Base-by-base conservation (phyloP, 1,140 invertebrate species). In the Cotesia vestalis region DNA sequence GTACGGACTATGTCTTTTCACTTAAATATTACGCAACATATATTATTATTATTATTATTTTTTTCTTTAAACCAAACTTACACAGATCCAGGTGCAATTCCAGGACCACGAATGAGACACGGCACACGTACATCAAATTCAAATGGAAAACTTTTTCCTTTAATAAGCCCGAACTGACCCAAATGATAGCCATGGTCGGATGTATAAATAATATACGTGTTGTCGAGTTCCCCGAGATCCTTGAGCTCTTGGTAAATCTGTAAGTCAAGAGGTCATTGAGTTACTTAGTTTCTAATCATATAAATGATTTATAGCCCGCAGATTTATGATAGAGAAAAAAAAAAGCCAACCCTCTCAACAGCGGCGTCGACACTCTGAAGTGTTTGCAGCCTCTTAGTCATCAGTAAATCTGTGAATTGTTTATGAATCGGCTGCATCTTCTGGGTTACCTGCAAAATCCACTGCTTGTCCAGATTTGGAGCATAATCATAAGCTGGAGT, bases 121-220 rank as follows among this genome's bases (percentile, higher is more conserved):
- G 98, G 98, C 5, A 99, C 97, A 76, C 96, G 89, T n/a, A 98
- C 94, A 86, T 99, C 98, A 86, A 99, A 99, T 83, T 99, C 98
- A 86, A 98, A 99, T 4, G 98, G 97, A 87, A 99, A 97, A 72
- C 96, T 96, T 87, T 99, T 99, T 53, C 98, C 95, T 88, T 99
- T 99, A 73, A 98, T 93, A 57, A 99, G 88, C 0, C 98, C 98
- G 86, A 98, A 99, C 85, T 99, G 97, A 1, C 98, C 98, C 46
- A 99, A 87, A 87, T 99, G 98, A 86, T 99, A 99, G 27, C 98
- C 98, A 83, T 99, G 98, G 84, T 99, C 98, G 0, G 96, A 98
- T 1, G 97, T 98, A 87, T 98, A 99, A 61, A 99, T 93, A 55
- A 98, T 93, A 81, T 98, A 99, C 0, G 97, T 99, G 84, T 98